Evolutionary conservation across 2,888 invertebrate species (phyloP), one percentile per base, ranked within the genome.

Genomic region (Baccha elongata): DNA sequence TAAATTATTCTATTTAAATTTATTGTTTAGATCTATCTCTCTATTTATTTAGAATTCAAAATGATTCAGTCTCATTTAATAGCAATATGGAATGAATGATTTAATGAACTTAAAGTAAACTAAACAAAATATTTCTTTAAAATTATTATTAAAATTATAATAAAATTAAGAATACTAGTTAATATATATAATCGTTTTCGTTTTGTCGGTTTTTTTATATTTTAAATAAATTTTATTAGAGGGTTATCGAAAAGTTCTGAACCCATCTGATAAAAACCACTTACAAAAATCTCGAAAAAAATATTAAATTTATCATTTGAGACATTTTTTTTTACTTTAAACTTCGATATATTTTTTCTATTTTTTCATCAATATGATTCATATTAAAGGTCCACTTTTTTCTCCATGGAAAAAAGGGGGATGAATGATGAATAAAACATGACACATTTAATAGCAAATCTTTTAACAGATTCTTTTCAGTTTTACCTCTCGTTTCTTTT

Each of bases 351-450:
- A 35, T 76, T 6, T 53, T 37, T 37, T 58, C 17, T 42, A 10
- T 46, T 48, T 19, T 48, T 72, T 55, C 53, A 42, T 52, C 72
- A 15, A 76, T 69, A 60, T 46, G 48, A 48, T 64, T 84, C 60
- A 75, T 83, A 75, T 69, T 71, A 80, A 68, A 79, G 80, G 64
- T 83, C 79, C 71, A 46, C 69, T 83, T 85, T 85, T 58, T 40
- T 76, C 76, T 55, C 58, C 11, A 21, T 21, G 65, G 29, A 85
- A 83, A 84, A 84, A 72, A 50, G 85, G 78, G 68, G 84, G 78
- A 85, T 71, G 53, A 76, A 78, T 76, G 80, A 71, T 78, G 84
- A 78, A 85, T 85, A 84, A 85, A 84, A 84, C 79, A 85, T 85
- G 67, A 84, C 76, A 79, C 74, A 84, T 79, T 79, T 65, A 84